Evolutionary conservation across 2,113 vertebrate species (phyloP), one percentile per base, ranked within the genome.

Genomic region (Aleadryas rufinucha): DNA sequence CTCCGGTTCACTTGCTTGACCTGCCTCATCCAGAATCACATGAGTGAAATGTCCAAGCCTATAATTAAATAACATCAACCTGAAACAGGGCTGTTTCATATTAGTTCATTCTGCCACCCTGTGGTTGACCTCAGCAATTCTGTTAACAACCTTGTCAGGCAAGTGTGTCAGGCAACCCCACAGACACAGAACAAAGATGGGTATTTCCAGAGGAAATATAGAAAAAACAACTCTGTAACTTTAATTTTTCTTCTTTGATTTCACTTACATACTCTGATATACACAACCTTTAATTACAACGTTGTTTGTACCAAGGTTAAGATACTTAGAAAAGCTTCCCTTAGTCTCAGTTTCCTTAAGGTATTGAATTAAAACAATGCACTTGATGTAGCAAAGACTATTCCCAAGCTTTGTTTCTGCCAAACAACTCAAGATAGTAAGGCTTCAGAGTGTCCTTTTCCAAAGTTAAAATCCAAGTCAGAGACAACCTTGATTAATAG

Each of bases 11-110:
- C 97, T 99, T 44, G 99, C 99, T 96, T 99, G 99, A 14, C 99
- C 99, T 3, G 99, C 99, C 94, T 99, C 99, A 83, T 99, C 99
- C 97, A 99, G 96, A 96, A 99, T 99, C 27, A 99, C 96, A 9
- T 99, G 99, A 10, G 99, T 99, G 94, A 99, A 99, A 93, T 99
- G 99, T 68, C 99, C 99, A 53, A 98, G 96, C 80, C 99, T 99
- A 60, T 31, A 96, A 90, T 47, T 60, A 95, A 83, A 83, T 5
- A 89, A 27, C 16, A 79, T 6, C 13, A 78, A 80, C 16, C 31
- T 41, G 45, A 84, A 90, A 7, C 14, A 53, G 52, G 52, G 57
- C 24, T 80, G n/a, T 59, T 88, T 65, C 74, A 60, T 30, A 28
- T 57, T 72, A 69, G 75, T 72, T 93, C 70, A 35, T 81, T 89